phyloP scores from a whole-genome alignment of 1,140 invertebrate species.

The Drosophila repletoides region DNA sequence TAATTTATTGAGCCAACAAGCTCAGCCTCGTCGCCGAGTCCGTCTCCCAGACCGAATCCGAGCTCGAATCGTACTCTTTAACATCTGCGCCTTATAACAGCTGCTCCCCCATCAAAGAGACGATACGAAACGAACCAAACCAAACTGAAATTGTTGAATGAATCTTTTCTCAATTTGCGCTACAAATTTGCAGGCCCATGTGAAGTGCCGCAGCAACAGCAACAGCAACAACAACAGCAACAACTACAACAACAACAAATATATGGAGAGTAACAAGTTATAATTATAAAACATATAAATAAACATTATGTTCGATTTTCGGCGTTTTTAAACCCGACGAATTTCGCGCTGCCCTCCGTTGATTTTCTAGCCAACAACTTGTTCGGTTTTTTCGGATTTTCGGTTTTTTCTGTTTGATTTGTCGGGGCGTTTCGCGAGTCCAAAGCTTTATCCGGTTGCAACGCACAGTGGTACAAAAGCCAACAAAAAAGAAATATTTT shows the following conservation, averaged over 20 bases:
- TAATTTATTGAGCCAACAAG: conserved; percentile 68
- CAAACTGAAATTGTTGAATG: conserved; percentile 49
- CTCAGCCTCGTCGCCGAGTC: conserved; percentile 6
- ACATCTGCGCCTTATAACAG: conserved; percentile 13
- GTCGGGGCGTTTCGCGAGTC: background rate
- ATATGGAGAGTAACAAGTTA: conserved; percentile 44
- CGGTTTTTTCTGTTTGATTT: conserved; percentile 4
- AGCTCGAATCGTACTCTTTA: conserved; percentile 8
- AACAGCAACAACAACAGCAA: conserved; percentile 25
- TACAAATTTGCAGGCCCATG: conserved; percentile 54
- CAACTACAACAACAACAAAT: conserved; percentile 26
- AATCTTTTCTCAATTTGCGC: conserved; percentile 62
- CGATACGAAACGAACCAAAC: conserved; percentile 20
- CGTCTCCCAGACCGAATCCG: no score
- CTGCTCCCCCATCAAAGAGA: conserved; percentile 2
- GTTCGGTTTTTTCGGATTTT: background rate
- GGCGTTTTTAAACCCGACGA: conserved; percentile 28
- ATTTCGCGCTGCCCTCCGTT: conserved; percentile 50
- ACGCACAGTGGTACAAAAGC: conserved; percentile 7
- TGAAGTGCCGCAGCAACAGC: conserved; percentile 50
- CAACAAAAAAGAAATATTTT: no score
- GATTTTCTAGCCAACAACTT: conserved; percentile 11
- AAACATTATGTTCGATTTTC: conserved; percentile 33
- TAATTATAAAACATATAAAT: conserved; percentile 56
- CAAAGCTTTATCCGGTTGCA: background rate